phyloP scores from a whole-genome alignment of 1,140 invertebrate species.

The Drosophila seguyi region DNA sequence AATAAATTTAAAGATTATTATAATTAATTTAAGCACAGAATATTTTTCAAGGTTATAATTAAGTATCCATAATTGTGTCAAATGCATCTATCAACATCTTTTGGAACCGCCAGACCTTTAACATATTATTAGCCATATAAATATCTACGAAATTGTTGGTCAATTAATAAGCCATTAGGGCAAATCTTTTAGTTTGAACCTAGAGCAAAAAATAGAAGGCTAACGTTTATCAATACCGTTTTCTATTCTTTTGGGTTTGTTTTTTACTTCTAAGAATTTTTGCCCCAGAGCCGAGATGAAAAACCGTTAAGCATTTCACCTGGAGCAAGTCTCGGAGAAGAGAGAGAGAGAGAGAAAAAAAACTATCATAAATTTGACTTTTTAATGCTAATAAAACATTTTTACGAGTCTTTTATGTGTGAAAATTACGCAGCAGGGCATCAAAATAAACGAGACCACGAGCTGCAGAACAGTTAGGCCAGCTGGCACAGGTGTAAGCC shows the following conservation, averaged over 20 bases:
- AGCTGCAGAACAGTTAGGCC: slow-evolving; percentile 56
- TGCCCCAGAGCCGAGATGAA: slow-evolving; percentile 17
- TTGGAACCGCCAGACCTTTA: slow-evolving; percentile 10
- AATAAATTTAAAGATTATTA: not conserved
- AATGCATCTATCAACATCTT: slow-evolving; percentile 55
- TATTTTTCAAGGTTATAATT: slow-evolving; percentile 47
- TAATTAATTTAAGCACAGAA: slow-evolving; percentile 17
- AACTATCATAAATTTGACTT: slow-evolving; percentile 77
- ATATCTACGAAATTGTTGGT: slow-evolving; percentile 37
- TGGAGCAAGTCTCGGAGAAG: slow-evolving; percentile 29
- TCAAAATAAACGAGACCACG: slow-evolving; percentile 47
- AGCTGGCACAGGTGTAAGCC: slow-evolving; percentile 57
- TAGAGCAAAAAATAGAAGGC: slow-evolving; percentile 27
- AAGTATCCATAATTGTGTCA: slow-evolving; percentile 64
- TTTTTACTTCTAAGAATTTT: slow-evolving; percentile 23
- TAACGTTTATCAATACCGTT: slow-evolving; percentile 59
- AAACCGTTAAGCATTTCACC: slow-evolving; percentile 72
- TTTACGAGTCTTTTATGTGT: slow-evolving; percentile 78
- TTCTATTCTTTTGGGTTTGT: slow-evolving; percentile 24
- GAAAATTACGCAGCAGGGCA: slow-evolving; percentile 73
- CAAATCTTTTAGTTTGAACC: slow-evolving; percentile 31
- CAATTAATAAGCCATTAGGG: slow-evolving; percentile 76
- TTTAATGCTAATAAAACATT: slow-evolving; percentile 79
- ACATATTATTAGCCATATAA: slow-evolving; percentile 45
- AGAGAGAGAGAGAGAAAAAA: slow-evolving; percentile 1